Base-by-base conservation (phyloP, 2,888 invertebrate genomes). In the Trissolcus brochymenae region DNA sequence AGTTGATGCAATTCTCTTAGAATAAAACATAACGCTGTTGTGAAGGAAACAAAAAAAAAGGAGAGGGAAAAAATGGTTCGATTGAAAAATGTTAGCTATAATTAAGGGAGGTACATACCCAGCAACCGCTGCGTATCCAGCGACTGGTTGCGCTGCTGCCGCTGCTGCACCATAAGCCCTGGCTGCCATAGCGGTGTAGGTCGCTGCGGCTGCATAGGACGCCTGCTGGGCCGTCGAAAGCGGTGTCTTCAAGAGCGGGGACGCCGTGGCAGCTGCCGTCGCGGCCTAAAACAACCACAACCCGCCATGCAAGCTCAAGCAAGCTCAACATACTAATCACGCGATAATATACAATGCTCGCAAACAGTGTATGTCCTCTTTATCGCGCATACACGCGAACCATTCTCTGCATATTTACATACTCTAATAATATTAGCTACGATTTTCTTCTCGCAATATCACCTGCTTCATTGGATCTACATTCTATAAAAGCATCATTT, bases 151-250 rank as follows among this genome's bases (percentile, higher is more conserved):
- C 85, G 92, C 92, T 80, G 93, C 92, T 79, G 92, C 93, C 76
- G 95, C 94, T 82, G 92, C 93, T 81, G 92, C 93, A 77, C 94
- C 95, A 83, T 94, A 94, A 84, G 94, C 95, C 82, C 95, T 92
- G 81, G 95, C 95, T 81, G 95, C 95, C 41, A 95, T 95, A 79
- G 95, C 95, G 87, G 95, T 95, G 90, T 95, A 95, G 81, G 95
- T 94, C 68, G 95, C 95, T 84, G 96, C 96, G 79, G 95, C 95
- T 87, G 96, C 95, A 87, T 96, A 95, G 84, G 94, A 94, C 81
- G 94, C 94, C 92, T 96, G 95, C 91, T 95, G 95, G 89, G 95
- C 94, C 90, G 93, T 91, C 89, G 93, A 94, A 90, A 95, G 91
- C 89, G 95, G 95, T 79, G 95, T 94, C 92, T 95, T 95, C 91